These are phyloP conservation scores for Dendropsophus ebraccatus DNA, from an alignment of 2,113 vertebrate species.

Conservation along the genomic window DNA sequence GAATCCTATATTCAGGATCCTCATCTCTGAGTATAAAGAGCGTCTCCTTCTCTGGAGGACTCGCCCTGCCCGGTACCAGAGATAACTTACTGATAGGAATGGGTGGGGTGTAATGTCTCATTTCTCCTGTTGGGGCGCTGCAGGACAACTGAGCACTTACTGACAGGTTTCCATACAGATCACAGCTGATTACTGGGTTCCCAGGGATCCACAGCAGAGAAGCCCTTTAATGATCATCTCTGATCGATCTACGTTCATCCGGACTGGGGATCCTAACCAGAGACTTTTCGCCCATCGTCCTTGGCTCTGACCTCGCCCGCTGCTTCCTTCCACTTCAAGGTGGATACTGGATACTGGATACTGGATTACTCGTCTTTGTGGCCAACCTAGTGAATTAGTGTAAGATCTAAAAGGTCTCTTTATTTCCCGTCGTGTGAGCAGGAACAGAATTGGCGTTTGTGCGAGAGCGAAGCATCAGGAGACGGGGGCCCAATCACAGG, in stretches of 20 bases:
- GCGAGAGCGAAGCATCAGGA: conserved; percentile 2
- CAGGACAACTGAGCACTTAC: too few relatives aligned
- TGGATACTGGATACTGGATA: conserved; percentile 13
- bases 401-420: not conserved
- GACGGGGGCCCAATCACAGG: not conserved
- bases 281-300: not conserved
- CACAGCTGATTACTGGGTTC: too few relatives aligned
- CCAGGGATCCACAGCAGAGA: too few relatives aligned
- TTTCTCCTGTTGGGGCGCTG: too few relatives aligned
- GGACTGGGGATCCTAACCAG: not conserved
- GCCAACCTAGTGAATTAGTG: conserved; percentile 15
- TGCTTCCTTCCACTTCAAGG: conserved; percentile 12
- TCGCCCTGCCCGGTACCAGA: too few relatives aligned
- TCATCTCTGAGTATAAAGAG: too few relatives aligned
- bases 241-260: not conserved
- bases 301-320: not conserved
- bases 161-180: too few relatives aligned
- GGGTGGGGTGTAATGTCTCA: too few relatives aligned
- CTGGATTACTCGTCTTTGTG: conserved; percentile 12
- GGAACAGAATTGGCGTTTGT: conserved; percentile 7
- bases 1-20: too few relatives aligned
- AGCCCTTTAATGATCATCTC: not conserved
- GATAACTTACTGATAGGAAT: too few relatives aligned
- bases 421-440: not conserved
- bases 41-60: too few relatives aligned